Evolutionary conservation across 1,140 invertebrate species (phyloP).

Genomic region (Pseudomyrmex gracilis): DNA sequence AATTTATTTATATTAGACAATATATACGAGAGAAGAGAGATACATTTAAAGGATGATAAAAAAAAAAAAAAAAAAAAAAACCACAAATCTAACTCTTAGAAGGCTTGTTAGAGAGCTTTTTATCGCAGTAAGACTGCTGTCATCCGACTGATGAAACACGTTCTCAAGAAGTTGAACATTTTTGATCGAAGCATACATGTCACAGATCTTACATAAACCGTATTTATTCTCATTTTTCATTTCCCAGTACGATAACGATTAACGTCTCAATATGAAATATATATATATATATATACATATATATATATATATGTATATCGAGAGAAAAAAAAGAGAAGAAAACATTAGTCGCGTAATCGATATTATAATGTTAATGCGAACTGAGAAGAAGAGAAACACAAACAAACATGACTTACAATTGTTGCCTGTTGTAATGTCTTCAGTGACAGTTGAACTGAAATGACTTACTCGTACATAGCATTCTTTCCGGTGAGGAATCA

Average conservation of each 20-base stretch:
- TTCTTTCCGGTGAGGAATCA: constrained; percentile 71
- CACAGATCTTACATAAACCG: constrained; percentile 54
- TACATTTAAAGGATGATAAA: constrained; percentile 52
- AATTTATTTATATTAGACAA: constrained; percentile 74
- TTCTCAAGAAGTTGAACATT: constrained; percentile 53
- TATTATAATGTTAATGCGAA: constrained; percentile 42
- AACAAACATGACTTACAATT: constrained; percentile 48
- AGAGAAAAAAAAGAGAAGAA: constrained; percentile 28
- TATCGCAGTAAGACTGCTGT: constrained; percentile 54
- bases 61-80: constrained; percentile 54
- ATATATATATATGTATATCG: background rate
- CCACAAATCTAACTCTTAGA: constrained; percentile 67
- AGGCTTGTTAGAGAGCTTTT: constrained; percentile 58
- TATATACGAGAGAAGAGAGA: constrained; percentile 41
- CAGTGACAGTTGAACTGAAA: constrained; percentile 50
- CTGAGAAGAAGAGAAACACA: background rate
- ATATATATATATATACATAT: too few species aligned
- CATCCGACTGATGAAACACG: constrained; percentile 51
- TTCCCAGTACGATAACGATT: constrained; percentile 35
- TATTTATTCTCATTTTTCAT: constrained; percentile 60
- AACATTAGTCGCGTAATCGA: constrained; percentile 20
- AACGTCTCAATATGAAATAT: too few species aligned
- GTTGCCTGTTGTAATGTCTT: constrained; percentile 55
- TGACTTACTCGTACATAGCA: constrained; percentile 70
- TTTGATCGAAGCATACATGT: constrained; percentile 45